Base-by-base conservation (phyloP, 2,113 vertebrate genomes). In the Nicator chloris region DNA sequence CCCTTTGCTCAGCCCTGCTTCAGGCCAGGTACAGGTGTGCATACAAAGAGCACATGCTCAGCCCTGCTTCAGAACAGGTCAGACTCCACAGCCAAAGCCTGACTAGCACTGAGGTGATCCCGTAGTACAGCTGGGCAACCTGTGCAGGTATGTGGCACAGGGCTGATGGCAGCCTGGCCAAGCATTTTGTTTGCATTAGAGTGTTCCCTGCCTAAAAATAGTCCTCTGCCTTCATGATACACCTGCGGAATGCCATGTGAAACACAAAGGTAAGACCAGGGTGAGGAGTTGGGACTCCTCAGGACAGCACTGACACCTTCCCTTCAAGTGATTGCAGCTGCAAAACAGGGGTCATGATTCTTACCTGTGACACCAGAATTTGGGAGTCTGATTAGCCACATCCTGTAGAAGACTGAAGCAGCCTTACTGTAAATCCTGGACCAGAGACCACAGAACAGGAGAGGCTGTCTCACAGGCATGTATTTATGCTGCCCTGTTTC, bases 401-500 rank as follows among this genome's bases (percentile, higher is more conserved):
- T 49, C 72, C 57, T 75, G 45, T 47, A 50, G 78, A 68, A 82
- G 83, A 24, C 60, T 66, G 56, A 56, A 77, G 42, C 65, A 76
- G 49, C 30, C 72, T 87, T 60, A 44, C 69, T 53, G 78, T 79
- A 83, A 87, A 53, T 42, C 73, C 47, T 53, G 54, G 70, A 64
- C 77, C 70, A 73, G 53, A 59, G 53, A 66, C 57, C 18, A 37
- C 64, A 71, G 86, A 71, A 80, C 7, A 37, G 72, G 80, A 73
- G 86, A 73, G 68, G 56, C 80, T 92, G 83, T 78, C 81, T 83
- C 44, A 61, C 14, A 39, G 77, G 40, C 56, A 45, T 33, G 33
- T 60, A 50, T 86, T 83, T 96, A 83, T 80, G 60, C 68, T 77
- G 75, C 81, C 56, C 72, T 90, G 80, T 37, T 90, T 82, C 70